A percentile compares a stretch with the other conserved stretches of the same genome.
phyloP scores from a whole-genome alignment of 2,797 vertebrate genomes.

The Varecia variegata region DNA sequence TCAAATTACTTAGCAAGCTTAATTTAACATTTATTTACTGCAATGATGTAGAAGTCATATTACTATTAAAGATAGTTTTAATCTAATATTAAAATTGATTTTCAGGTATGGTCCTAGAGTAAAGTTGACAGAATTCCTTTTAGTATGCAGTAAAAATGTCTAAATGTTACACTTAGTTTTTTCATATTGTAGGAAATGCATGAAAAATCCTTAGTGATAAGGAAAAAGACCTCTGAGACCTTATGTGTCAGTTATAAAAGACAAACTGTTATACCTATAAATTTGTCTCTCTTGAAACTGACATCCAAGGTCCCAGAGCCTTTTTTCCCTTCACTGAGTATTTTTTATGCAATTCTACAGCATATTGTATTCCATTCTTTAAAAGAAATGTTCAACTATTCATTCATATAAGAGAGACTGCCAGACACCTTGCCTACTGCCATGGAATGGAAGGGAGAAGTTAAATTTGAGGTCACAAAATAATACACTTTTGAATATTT shows the following conservation, averaged over 20 bases:
- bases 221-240: conserved; percentile 75
- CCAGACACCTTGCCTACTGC: background rate
- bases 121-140: background rate
- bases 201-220: conserved; percentile 74
- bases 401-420: conserved; percentile 41
- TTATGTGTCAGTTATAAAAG: conserved; percentile 78
- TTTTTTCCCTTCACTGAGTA: conserved; percentile 54
- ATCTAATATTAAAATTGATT: conserved; percentile 42
- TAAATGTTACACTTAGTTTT: conserved; percentile 18
- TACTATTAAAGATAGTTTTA: conserved; percentile 17
- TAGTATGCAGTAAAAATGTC: background rate
- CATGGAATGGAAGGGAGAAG: background rate
- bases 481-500: background rate
- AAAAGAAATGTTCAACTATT: conserved; percentile 44
- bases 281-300: conserved; percentile 80
- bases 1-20: background rate
- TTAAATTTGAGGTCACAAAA: background rate
- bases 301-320: conserved; percentile 76
- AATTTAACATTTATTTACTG: background rate
- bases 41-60: background rate
- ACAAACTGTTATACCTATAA: conserved; percentile 79
- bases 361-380: conserved; percentile 55
- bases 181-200: conserved; percentile 64
- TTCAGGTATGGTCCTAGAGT: background rate
- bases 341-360: conserved; percentile 67